Evolutionary conservation across 1,140 invertebrate genomes (phyloP).

Genomic region (Drosophila setifemur): DNA sequence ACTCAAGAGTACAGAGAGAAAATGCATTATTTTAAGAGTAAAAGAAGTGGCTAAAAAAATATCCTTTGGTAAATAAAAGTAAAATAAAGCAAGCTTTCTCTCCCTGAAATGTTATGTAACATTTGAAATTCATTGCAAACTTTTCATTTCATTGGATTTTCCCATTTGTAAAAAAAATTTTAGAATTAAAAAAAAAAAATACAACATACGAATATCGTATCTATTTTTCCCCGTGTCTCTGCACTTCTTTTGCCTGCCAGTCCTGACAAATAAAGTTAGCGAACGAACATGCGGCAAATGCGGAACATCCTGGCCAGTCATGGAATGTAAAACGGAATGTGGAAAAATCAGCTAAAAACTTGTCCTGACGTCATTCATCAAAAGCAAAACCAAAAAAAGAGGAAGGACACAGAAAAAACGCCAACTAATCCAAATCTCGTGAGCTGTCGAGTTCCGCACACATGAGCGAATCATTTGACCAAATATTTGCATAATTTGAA

Average conservation of each 20-base stretch:
- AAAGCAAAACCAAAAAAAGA: not conserved
- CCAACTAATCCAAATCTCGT: slow-evolving; percentile 42
- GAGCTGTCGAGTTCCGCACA: slow-evolving; percentile 28
- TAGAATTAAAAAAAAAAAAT: too few relatives aligned
- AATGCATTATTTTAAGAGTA: too few relatives aligned
- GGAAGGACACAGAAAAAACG: slow-evolving; percentile 5
- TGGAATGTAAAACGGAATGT: slow-evolving; percentile 25
- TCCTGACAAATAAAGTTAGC: slow-evolving; percentile 22
- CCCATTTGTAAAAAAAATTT: too few relatives aligned
- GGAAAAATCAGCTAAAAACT: slow-evolving; percentile 9
- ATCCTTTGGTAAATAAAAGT: too few relatives aligned
- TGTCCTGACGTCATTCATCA: slow-evolving; percentile 24
- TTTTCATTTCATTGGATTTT: too few relatives aligned
- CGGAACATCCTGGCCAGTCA: slow-evolving; percentile 16
- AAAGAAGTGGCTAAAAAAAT: too few relatives aligned
- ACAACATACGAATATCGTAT: too few relatives aligned
- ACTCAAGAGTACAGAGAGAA: slow-evolving; percentile 5
- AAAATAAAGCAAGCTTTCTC: too few relatives aligned
- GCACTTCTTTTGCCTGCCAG: too few relatives aligned
- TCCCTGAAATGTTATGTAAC: too few relatives aligned
- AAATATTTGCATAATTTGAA: slow-evolving; percentile 48
- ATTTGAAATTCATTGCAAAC: too few relatives aligned
- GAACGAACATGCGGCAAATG: not conserved
- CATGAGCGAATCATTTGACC: slow-evolving; percentile 47
- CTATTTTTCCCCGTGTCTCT: too few relatives aligned